Base-by-base conservation (phyloP, 2,113 vertebrate species). In the Crotalus tigris region DNA sequence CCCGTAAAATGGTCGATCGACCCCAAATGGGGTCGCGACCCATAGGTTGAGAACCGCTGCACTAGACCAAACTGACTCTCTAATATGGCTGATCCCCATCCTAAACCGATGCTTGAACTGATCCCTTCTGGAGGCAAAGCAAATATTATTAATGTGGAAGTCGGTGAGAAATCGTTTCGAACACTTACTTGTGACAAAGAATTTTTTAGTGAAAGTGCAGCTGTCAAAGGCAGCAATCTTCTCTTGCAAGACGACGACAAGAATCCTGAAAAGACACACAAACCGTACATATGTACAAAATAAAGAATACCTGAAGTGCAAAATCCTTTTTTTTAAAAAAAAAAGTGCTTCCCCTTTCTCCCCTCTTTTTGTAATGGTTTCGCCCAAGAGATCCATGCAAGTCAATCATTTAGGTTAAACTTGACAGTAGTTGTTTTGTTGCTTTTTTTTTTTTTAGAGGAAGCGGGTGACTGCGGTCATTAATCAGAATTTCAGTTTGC, bases 151-250 rank as follows among this genome's bases (percentile, higher is more conserved):
- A 10, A 87, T 94, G 93, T 0, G 23, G 90, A 0, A 58, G 9
- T 0, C 75, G 61, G 88, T 97, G 98, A 39, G 33, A 81, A 81
- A 81, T 21, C 3, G 39, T 81, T 39, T 81, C 2, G 2, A 39
- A 17, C 1, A 33, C 99, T 89, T 98, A 99, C 99, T 99, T 98
- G 99, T 99, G 49, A 99, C 99, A 96, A 99, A 99, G 98, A 99
- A 99, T 88, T 99, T 99, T 97, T 99, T 99, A 49, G 98, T 99
- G 97, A 99, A 99, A 26, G 99, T 99, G 97, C 99, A 99, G 98
- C 99, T 99, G 97, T 99, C 99, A 88, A 99, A 99, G 54, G 99
- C 99, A 3, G 99, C 99, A 0, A 99, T 99, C 98, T 99, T 99
- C 97, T 99, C 99, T 91, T 99, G 99, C 51, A 99, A 98, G 94